A percentile compares a stretch with the other conserved stretches of the same genome.
phyloP scores from a whole-genome alignment of 2,113 vertebrate species.

The Emydura subglobosa region DNA sequence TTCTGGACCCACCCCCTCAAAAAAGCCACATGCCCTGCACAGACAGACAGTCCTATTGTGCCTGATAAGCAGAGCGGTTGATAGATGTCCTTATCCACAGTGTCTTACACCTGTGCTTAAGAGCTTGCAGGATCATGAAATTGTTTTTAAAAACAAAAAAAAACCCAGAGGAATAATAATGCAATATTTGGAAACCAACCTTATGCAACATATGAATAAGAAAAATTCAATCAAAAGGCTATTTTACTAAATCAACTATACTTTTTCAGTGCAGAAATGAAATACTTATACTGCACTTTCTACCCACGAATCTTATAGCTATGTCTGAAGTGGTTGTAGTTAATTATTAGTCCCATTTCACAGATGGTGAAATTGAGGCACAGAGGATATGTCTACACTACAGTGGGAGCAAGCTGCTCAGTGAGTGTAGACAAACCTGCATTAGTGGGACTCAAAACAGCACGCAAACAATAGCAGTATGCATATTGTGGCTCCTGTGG shows the following conservation, averaged over 20 bases:
- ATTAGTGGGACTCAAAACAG: neutral
- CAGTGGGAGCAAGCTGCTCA: neutral
- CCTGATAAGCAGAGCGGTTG: neutral
- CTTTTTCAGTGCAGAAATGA: neutral
- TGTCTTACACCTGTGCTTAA: neutral
- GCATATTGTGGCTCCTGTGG: neutral
- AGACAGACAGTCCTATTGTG: neutral
- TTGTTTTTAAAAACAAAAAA: neutral
- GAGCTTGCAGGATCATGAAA: neutral
- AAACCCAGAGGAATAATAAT: neutral
- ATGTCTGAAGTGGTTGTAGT: neutral
- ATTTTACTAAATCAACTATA: neutral
- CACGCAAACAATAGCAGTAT: neutral
- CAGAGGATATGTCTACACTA: neutral
- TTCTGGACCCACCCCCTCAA: neutral
- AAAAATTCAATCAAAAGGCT: neutral
- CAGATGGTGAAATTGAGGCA: neutral
- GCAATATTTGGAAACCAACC: neutral
- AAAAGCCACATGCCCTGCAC: neutral
- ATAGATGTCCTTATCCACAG: neutral
- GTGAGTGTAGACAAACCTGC: neutral
- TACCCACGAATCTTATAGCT: constrained; percentile 14
- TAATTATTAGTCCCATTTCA: neutral
- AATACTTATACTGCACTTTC: neutral
- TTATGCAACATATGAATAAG: neutral